Conservation (phyloP, 2,888 invertebrate species). For the Galerucella pusilla region DNA sequence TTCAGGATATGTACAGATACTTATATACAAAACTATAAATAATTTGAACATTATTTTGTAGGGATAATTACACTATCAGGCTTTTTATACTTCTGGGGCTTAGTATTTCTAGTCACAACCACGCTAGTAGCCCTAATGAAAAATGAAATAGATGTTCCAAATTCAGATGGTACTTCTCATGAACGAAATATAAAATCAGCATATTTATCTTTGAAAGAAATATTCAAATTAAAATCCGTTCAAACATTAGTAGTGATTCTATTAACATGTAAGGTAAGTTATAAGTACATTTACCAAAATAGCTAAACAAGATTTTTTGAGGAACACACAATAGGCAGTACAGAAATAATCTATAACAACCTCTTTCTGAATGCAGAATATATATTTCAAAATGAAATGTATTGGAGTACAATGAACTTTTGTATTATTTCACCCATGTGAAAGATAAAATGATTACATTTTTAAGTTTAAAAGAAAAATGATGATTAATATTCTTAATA, state of each 20-base stretch:
- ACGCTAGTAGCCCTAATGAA: conserved; percentile 91
- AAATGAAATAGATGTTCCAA: conserved; percentile 72
- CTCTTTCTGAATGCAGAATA: no score
- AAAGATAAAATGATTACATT: no score
- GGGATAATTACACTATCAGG: conserved; percentile 68
- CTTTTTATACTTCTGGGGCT: conserved; percentile 95
- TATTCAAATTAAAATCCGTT: conserved; percentile 86
- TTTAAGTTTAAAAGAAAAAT: no score
- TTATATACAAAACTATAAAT: conserved; percentile 15
- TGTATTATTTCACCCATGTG: no score
- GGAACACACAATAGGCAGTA: no score
- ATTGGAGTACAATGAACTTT: no score
- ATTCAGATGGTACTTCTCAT: conserved; percentile 62
- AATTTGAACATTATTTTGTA: conserved; percentile 45
- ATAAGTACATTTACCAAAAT: not conserved
- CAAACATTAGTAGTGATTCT: conserved; percentile 81
- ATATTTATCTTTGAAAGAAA: conserved; percentile 84
- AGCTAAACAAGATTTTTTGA: no score
- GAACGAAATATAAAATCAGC: conserved; percentile 74
- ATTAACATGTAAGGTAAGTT: conserved; percentile 87
- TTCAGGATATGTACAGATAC: not conserved
- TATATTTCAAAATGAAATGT: no score
- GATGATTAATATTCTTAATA: no score
- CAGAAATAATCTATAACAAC: no score
- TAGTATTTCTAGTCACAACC: conserved; percentile 90